Conservation (phyloP, 2,113 vertebrate species). For the Dromiciops gliroides region DNA sequence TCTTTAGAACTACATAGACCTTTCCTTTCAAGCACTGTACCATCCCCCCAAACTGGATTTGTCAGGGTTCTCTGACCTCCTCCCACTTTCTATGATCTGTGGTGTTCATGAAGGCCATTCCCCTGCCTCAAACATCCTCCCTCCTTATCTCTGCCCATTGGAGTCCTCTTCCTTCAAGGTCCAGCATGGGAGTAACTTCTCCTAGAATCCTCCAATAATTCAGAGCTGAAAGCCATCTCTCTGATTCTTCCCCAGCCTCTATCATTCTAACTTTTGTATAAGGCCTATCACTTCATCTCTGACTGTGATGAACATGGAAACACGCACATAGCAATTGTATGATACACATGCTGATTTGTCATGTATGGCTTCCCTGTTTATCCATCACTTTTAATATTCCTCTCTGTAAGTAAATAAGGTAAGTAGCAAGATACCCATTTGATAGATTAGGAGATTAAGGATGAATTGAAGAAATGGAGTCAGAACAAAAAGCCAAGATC, state of each 20-base stretch:
- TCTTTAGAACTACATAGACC: background rate
- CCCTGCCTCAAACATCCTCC: background rate
- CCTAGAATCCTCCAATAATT: background rate
- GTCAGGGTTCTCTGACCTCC: background rate
- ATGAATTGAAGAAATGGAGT: background rate
- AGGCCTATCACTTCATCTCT: background rate
- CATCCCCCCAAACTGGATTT: background rate
- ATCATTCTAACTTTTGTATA: background rate
- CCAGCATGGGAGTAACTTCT: background rate
- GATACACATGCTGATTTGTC: background rate
- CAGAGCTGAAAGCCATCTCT: background rate
- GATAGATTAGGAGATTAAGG: background rate
- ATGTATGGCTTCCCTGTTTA: background rate
- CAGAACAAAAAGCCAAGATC: background rate
- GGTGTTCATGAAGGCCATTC: too few species aligned
- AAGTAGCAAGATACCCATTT: background rate
- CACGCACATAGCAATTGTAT: background rate
- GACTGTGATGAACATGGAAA: background rate
- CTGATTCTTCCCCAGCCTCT: background rate
- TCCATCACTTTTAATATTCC: background rate
- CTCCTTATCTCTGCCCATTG: background rate
- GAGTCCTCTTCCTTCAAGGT: background rate
- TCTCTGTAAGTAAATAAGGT: background rate
- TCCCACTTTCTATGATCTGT: background rate
- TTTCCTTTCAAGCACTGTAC: background rate